phyloP scores from a whole-genome alignment of 2,797 vertebrate species.

The Diceros bicornis region DNA sequence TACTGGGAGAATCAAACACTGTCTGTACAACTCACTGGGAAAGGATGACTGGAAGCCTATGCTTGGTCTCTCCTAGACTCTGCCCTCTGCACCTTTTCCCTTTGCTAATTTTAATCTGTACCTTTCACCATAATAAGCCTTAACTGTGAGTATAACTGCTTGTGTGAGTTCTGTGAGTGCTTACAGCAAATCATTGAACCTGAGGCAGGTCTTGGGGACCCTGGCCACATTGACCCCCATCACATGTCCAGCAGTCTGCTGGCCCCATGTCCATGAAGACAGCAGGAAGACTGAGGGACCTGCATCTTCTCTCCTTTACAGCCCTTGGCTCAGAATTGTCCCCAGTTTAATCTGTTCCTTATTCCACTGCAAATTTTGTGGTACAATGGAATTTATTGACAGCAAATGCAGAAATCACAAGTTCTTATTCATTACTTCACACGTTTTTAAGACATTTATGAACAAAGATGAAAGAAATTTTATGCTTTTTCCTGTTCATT shows the following conservation, averaged over 20 bases:
- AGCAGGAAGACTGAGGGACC: neutral
- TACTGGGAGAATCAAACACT: neutral
- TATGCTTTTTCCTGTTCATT: neutral
- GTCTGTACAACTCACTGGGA: neutral
- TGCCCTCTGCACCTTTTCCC: neutral
- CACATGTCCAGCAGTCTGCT: neutral
- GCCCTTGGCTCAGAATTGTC: neutral
- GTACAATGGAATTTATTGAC: neutral
- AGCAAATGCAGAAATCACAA: neutral
- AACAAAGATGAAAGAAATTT: neutral
- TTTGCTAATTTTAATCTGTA: neutral
- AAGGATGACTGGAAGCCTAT: neutral
- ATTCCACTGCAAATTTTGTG: neutral
- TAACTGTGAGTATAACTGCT: neutral
- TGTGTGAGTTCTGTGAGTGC: neutral
- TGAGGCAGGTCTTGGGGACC: neutral
- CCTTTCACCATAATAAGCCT: neutral
- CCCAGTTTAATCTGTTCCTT: neutral
- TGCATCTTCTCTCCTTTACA: neutral
- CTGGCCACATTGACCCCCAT: neutral
- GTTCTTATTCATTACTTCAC: neutral
- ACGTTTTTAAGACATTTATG: neutral
- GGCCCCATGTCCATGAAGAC: neutral
- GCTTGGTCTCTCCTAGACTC: neutral
- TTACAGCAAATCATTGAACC: neutral